phyloP scores from a whole-genome alignment of 1,140 invertebrate species.

The Tribolium castaneum region DNA sequence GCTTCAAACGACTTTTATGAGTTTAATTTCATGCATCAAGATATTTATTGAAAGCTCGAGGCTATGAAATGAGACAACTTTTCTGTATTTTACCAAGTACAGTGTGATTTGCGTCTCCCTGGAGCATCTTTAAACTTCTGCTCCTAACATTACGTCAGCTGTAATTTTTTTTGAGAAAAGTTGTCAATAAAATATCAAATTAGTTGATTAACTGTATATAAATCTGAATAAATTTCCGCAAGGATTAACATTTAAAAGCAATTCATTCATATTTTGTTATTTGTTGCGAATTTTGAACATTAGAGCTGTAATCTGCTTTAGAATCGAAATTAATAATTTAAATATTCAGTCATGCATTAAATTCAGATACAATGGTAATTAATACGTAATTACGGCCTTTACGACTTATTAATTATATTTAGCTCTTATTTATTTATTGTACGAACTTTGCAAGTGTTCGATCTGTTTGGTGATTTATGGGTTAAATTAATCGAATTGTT shows the following conservation, averaged over 20 bases:
- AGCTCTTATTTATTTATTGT: background rate
- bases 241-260: background rate
- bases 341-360: background rate
- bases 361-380: background rate
- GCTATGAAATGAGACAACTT: constrained; percentile 27
- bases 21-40: constrained; percentile 19
- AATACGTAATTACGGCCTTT: background rate
- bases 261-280: background rate
- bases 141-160: constrained; percentile 28
- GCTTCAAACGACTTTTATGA: constrained; percentile 1
- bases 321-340: constrained; percentile 6
- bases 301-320: background rate
- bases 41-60: constrained; percentile 26
- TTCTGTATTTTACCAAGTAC: constrained; percentile 17
- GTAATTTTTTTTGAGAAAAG: constrained; percentile 10
- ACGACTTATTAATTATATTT: background rate
- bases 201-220: background rate
- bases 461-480: constrained; percentile 31
- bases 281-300: background rate
- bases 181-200: background rate
- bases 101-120: constrained; percentile 37
- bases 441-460: background rate
- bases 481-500: constrained; percentile 41
- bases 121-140: background rate
- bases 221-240: background rate